A percentile compares a stretch with the other conserved stretches of the same genome.
Evolutionary conservation across 2,888 invertebrate species (phyloP).

Genomic region (Rhingia rostrata): DNA sequence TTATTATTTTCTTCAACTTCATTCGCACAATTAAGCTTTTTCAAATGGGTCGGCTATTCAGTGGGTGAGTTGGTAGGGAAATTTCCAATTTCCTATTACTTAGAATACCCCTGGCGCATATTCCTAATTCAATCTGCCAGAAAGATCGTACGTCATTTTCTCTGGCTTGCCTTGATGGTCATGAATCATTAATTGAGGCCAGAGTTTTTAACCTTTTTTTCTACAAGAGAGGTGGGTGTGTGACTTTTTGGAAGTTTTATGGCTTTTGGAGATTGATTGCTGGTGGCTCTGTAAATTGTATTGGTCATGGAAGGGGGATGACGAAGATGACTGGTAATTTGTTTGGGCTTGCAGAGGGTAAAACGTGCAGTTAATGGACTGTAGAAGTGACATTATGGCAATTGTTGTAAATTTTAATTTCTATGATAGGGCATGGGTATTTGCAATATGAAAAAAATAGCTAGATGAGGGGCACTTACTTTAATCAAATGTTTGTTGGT

Average conservation of each 20-base stretch:
- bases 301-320: conserved; percentile 11
- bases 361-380: conserved; percentile 52
- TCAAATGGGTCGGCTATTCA: neutral
- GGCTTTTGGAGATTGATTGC: conserved; percentile 67
- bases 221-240: neutral
- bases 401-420: conserved; percentile 23
- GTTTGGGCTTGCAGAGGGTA: conserved; percentile 39
- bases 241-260: conserved; percentile 49
- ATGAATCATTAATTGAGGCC: conserved; percentile 73
- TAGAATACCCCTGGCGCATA: conserved; percentile 40
- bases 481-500: no score
- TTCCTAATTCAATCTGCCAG: conserved; percentile 57
- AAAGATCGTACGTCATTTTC: conserved; percentile 51
- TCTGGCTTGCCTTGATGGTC: conserved; percentile 44
- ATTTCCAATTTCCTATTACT: conserved; percentile 63
- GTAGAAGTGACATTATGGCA: conserved; percentile 36
- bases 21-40: conserved; percentile 71
- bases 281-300: conserved; percentile 54
- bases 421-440: neutral
- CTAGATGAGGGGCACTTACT: no score
- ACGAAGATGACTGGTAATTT: conserved; percentile 49
- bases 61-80: conserved; percentile 16
- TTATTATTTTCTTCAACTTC: conserved; percentile 69
- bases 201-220: conserved; percentile 60
- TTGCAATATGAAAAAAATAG: neutral